A percentile compares a stretch with the other conserved stretches of the same genome.
phyloP scores from a whole-genome alignment of 2,888 invertebrate species.

The Poecilus cupreus region DNA sequence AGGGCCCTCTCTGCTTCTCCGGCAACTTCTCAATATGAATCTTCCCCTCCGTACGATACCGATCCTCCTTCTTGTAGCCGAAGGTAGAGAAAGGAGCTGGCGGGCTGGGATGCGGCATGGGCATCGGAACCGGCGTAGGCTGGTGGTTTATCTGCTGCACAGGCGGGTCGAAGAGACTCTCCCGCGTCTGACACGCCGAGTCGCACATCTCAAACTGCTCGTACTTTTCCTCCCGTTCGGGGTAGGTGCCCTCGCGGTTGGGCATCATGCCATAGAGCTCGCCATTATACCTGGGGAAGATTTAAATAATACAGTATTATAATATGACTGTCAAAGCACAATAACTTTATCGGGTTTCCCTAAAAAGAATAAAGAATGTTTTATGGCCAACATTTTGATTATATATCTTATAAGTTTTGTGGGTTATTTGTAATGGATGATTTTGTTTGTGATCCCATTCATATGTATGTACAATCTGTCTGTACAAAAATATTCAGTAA shows the following conservation, averaged over 20 bases:
- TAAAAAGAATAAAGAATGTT: too few relatives aligned
- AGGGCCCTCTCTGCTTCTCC: constrained; percentile 61
- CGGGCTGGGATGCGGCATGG: constrained; percentile 66
- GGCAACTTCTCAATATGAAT: constrained; percentile 75
- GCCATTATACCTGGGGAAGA: constrained; percentile 24
- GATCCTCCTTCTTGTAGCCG: constrained; percentile 73
- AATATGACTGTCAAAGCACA: too few relatives aligned
- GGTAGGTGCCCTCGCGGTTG: constrained; percentile 12
- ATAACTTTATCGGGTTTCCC: too few relatives aligned
- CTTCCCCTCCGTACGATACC: constrained; percentile 77
- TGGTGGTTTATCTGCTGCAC: constrained; percentile 69
- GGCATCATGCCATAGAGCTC: constrained; percentile 46
- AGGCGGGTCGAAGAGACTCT: constrained; percentile 80
- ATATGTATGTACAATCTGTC: too few relatives aligned
- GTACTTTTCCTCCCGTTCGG: constrained; percentile 41
- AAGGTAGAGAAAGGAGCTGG: constrained; percentile 76
- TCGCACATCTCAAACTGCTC: constrained; percentile 78
- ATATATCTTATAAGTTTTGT: too few relatives aligned
- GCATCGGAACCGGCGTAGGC: constrained; percentile 66
- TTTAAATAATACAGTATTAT: too few relatives aligned
- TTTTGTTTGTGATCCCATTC: too few relatives aligned
- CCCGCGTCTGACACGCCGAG: constrained; percentile 88
- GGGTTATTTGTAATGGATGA: too few relatives aligned
- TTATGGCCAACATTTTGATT: too few relatives aligned
- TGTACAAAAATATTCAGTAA: too few relatives aligned